Evolutionary conservation across 2,113 vertebrate species (phyloP).

Genomic region (Odocoileus hemionus): DNA sequence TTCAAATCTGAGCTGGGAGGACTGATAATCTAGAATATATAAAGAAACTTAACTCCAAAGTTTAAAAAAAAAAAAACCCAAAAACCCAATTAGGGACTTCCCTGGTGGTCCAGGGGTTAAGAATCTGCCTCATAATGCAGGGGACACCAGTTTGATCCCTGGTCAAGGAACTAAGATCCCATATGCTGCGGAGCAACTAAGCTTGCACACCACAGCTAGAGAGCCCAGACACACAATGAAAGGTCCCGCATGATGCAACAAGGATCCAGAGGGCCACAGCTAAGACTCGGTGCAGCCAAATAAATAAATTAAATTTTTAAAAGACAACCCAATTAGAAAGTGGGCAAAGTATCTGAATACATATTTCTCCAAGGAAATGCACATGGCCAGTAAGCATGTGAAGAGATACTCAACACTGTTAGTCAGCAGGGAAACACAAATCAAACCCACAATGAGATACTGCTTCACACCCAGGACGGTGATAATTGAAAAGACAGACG

Average conservation of each 20-base stretch:
- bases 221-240: rapidly evolving
- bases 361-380: neutral
- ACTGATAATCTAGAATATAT: neutral
- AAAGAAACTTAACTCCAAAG: neutral
- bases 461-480: neutral
- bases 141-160: neutral
- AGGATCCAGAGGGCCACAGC: neutral
- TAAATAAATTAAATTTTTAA: neutral
- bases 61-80: neutral
- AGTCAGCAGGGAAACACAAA: neutral
- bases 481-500: neutral
- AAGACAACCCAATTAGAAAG: neutral
- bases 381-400: neutral
- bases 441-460: neutral
- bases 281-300: neutral
- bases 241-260: neutral
- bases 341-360: neutral
- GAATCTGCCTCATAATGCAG: neutral
- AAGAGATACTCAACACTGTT: neutral
- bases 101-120: neutral
- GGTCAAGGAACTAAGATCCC: neutral
- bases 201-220: no score
- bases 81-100: neutral
- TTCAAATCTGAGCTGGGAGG: neutral
- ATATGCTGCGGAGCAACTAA: neutral